Evolutionary conservation across 2,113 vertebrate species (phyloP).

Genomic region (Gallinago media): DNA sequence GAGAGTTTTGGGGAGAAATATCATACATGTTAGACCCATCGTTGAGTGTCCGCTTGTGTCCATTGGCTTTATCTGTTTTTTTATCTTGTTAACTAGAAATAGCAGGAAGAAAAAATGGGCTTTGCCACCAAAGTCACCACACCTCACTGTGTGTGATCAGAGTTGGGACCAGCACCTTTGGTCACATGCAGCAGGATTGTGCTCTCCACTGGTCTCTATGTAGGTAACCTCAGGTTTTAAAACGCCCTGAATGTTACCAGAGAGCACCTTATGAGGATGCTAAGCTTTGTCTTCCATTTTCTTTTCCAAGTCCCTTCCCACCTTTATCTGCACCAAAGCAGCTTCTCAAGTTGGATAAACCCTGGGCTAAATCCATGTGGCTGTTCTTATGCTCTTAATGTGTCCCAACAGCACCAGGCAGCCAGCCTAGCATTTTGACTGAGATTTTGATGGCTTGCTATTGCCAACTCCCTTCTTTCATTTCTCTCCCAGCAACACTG

Average conservation of each 20-base stretch:
- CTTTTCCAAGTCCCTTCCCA: neutral
- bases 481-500: neutral
- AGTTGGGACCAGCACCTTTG: neutral
- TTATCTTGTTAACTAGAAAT: neutral
- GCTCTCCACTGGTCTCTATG: neutral
- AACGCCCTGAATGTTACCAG: neutral
- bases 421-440: neutral
- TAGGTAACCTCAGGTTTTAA: neutral
- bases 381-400: neutral
- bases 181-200: neutral
- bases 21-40: neutral
- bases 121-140: neutral
- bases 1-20: neutral
- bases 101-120: neutral
- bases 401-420: neutral
- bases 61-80: neutral
- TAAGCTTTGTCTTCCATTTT: neutral
- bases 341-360: neutral
- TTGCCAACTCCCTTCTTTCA: neutral
- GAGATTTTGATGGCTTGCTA: neutral
- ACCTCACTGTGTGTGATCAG: rapidly evolving
- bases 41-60: rapidly evolving
- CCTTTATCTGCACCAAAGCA: neutral
- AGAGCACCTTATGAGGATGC: neutral
- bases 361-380: neutral